Evolutionary conservation across 2,888 invertebrate genomes (phyloP), one percentile per base, ranked within the genome.

Genomic region (Lamellibrachia columna): DNA sequence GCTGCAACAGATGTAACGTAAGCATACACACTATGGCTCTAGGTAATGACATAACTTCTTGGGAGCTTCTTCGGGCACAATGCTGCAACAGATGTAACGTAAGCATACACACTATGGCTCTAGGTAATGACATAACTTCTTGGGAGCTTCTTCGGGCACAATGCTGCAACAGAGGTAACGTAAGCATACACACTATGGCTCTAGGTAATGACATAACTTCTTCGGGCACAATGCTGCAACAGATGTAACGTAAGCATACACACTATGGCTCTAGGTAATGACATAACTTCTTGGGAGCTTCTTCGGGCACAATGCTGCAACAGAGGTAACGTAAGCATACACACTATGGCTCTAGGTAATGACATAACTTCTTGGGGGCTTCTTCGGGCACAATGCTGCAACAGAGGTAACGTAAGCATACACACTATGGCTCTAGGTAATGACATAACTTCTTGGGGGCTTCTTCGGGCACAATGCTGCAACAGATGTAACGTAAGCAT

Each of bases 281-380:
- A 28, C 52, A 52, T n/a, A n/a, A n/a, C 55, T 92, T 93, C 53
- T 93, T 93, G 75, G 75, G 75, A 6, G 22, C 75, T 75, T 75
- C 75, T 6, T 75, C 75, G 6, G 75, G 75, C 75, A 75, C 75
- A 75, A 75, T 11, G 22, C 75, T 75, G 75, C 75, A 75, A 75
- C 75, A 75, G 40, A 40, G 0, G 40, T 22, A 15, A 15, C 75
- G 22, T 15, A 55, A 6, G 92, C n/a, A 53, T 52, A 40, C 22
- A 52, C 52, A 91, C 40, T 2, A 91, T 22, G 40, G 11, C 7
- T 11, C 28, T 40, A 40, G 8, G 40, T 40, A 8, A 90, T 15
- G 11, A 28, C 52, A 52, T n/a, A n/a, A n/a, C 55, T 92, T 93
- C 53, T 93, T 93, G 75, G 75, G 75, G 1, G 22, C 75, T 75